Percentiles rank a stretch among this genome's conserved stretches.
These are phyloP conservation scores for Poeciliopsis retropinna DNA, from an alignment of 2,113 vertebrate genomes.

Conservation along the genomic window DNA sequence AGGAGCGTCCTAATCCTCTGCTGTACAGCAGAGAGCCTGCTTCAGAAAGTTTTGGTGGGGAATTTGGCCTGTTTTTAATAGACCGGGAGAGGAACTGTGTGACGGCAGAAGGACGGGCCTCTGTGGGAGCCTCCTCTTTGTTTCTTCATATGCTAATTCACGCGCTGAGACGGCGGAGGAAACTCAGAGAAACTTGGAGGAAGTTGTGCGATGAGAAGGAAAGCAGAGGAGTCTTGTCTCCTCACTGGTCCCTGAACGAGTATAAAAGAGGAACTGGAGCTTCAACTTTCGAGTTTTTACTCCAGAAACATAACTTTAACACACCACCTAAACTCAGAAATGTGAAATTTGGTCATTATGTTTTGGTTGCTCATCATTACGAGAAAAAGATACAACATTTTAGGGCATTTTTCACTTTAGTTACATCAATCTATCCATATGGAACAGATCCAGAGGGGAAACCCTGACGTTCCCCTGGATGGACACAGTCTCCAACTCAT, in stretches of 20 bases:
- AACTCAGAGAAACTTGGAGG: constrained; percentile 56
- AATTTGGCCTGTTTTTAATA: constrained; percentile 73
- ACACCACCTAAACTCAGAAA: background rate
- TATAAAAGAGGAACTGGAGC: constrained; percentile 9
- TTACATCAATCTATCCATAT: too few species aligned
- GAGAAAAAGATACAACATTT: background rate
- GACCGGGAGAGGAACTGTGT: constrained; percentile 68
- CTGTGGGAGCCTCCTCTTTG: constrained; percentile 58
- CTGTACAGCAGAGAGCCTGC: constrained; percentile 71
- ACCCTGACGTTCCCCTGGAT: too few species aligned
- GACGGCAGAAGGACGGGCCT: constrained; percentile 72
- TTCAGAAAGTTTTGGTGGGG: constrained; percentile 73
- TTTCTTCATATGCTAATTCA: constrained; percentile 55
- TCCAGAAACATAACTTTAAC: constrained; percentile 9
- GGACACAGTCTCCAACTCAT: too few species aligned
- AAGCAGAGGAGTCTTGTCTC: constrained; percentile 33
- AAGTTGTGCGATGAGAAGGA: constrained; percentile 39
- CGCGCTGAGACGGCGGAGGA: constrained; percentile 31
- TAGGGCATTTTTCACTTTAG: too few species aligned
- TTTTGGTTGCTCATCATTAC: background rate
- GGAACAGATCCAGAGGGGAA: too few species aligned
- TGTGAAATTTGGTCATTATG: background rate
- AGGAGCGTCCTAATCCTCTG: constrained; percentile 76
- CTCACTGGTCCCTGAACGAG: constrained; percentile 34
- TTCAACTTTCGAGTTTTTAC: constrained; percentile 10